Evolutionary conservation across 2,888 invertebrate genomes (phyloP).

Genomic region (Biston stratarius): DNA sequence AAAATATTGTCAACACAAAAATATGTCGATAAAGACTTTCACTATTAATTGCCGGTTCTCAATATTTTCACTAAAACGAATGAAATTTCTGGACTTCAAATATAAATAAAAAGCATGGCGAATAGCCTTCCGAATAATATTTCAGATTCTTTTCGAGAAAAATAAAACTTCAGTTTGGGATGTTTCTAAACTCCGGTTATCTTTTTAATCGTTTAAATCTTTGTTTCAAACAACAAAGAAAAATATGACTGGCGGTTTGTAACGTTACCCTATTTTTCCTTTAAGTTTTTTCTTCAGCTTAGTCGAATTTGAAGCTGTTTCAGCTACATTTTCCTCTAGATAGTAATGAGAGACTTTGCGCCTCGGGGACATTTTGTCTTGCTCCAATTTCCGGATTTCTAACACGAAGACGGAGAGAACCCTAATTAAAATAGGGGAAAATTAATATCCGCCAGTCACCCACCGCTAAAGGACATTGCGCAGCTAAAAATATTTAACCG

Average conservation of each 20-base stretch:
- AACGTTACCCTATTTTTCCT: constrained; percentile 4
- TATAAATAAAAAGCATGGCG: too few species aligned
- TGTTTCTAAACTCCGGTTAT: not conserved
- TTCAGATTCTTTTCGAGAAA: too few species aligned
- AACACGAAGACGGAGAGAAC: constrained; percentile 41
- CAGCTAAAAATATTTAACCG: not conserved
- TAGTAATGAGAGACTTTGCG: constrained; percentile 30
- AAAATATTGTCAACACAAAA: too few species aligned
- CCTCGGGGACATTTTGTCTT: constrained; percentile 50
- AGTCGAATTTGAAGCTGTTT: constrained; percentile 20
- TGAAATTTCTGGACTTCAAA: too few species aligned
- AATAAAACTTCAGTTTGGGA: not conserved
- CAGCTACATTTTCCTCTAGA: constrained; percentile 17
- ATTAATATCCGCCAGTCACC: constrained; percentile 53
- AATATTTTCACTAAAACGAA: too few species aligned
- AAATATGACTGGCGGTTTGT: constrained; percentile 12
- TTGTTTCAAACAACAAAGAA: constrained; percentile 15
- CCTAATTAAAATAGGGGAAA: constrained; percentile 57
- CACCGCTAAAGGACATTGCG: constrained; percentile 4
- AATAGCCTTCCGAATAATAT: too few species aligned
- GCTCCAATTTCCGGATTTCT: constrained; percentile 58
- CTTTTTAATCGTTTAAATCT: constrained; percentile 1
- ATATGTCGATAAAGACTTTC: too few species aligned
- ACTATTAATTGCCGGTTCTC: too few species aligned
- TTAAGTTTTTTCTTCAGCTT: constrained; percentile 8